Percentiles rank a stretch among this genome's conserved stretches.
Evolutionary conservation across 2,113 vertebrate species (phyloP).

Genomic region (Neotoma lepida): DNA sequence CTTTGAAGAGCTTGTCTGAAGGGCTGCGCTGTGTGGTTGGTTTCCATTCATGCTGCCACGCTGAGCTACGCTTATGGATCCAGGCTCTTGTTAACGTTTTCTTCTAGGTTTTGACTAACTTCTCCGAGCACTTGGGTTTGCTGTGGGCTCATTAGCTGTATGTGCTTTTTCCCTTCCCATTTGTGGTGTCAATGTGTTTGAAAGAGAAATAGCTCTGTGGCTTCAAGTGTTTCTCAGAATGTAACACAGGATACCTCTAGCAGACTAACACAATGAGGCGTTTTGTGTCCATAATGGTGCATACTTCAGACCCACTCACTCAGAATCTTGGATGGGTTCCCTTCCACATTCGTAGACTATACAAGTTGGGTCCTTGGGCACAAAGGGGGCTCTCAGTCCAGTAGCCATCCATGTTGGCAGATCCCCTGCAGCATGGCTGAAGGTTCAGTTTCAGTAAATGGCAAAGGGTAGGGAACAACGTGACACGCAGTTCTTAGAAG

Average conservation of each 20-base stretch:
- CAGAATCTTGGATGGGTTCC: constrained; percentile 71
- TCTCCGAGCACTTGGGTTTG: constrained; percentile 50
- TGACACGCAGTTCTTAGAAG: constrained; percentile 35
- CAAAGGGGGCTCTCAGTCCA: constrained; percentile 71
- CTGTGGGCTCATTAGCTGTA: constrained; percentile 59
- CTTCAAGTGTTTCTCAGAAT: constrained; percentile 79
- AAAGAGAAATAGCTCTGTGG: constrained; percentile 80
- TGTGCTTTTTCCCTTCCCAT: constrained; percentile 68
- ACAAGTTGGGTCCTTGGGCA: constrained; percentile 5
- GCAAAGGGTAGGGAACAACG: constrained; percentile 64
- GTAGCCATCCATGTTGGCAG: constrained; percentile 66
- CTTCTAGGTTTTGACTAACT: constrained; percentile 28
- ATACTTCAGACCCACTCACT: constrained; percentile 60
- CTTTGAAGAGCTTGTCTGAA: constrained; percentile 7
- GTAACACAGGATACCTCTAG: constrained; percentile 55
- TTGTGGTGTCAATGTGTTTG: constrained; percentile 77
- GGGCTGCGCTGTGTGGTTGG: not conserved
- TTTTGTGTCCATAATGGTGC: constrained; percentile 41
- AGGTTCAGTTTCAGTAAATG: constrained; percentile 66
- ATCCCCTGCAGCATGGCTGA: not conserved
- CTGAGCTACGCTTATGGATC: not conserved
- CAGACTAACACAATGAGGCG: constrained; percentile 48
- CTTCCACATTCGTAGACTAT: constrained; percentile 31
- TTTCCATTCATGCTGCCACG: not conserved
- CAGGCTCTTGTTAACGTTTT: constrained; percentile 39